Base-by-base conservation (phyloP, 1,140 invertebrate species). In the Xylocopa sonorina region DNA sequence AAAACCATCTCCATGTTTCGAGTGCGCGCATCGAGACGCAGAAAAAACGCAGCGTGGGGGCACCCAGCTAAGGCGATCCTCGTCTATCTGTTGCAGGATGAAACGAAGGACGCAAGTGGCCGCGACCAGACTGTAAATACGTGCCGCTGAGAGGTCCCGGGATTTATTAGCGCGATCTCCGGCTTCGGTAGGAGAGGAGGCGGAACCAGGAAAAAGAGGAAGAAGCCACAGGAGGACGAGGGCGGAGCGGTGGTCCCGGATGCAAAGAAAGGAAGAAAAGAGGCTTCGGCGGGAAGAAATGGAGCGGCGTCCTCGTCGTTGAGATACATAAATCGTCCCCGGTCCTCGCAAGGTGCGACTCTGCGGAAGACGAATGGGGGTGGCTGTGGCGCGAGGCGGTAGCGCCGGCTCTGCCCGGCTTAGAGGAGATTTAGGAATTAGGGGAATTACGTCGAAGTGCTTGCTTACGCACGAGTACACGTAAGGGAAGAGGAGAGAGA, bases 81-180 rank as follows among this genome's bases (percentile, higher is more conserved):
- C 41, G 73, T 79, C 84, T 88, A 29, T 88, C 60, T 90, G 89
- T 90, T 90, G 43, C 88, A 90, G 89, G 82, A 79, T 80, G 64
- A 87, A 57, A 48, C 67, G 77, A 62, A 84, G 80, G 80, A 64
- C 34, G 71, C 41, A 46, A 64, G 68, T 48, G 48, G 75, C 72
- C 80, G 67, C 78, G 75, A 77, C 66, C 79, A 79, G 87, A 87
- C 78, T 89, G 80, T 82, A 81, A 82, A 80, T 87, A 83, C 79
- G 68, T 58, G 50, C 76, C 76, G 77, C 78, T 58, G 80, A 81
- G 82, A 75, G 81, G 73, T 82, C 69, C 71, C 73, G 62, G 63
- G 73, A 87, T 86, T 87, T 87, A 80, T 77, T 73, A 79, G 72
- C 78, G 74, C 69, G 73, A 64, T 77, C 76, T 83, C 72, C 68